Conservation (phyloP, 1,140 invertebrate genomes). For the Pseudomyrmex gracilis region DNA sequence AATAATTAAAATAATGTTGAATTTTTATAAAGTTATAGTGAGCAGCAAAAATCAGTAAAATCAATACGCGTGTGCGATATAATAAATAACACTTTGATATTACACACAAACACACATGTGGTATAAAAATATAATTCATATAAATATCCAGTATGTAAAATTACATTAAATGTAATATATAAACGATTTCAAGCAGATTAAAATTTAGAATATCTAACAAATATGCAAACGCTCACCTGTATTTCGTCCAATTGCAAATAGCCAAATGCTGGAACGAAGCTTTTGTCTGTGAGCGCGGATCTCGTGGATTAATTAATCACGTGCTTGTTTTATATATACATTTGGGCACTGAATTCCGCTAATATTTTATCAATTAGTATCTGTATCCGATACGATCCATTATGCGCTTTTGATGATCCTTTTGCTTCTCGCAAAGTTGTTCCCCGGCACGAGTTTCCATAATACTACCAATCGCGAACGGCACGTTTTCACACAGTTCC, state of each 20-base stretch:
- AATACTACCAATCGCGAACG: constrained; percentile 36
- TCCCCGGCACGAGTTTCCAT: constrained; percentile 2
- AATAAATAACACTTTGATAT: too few species aligned
- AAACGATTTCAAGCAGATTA: not conserved
- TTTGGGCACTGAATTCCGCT: constrained; percentile 46
- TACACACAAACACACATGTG: too few species aligned
- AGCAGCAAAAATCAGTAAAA: too few species aligned
- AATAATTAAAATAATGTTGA: not conserved
- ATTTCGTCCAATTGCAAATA: constrained; percentile 14
- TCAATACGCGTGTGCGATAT: too few species aligned
- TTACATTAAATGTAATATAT: too few species aligned
- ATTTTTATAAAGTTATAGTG: too few species aligned
- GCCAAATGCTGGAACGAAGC: not conserved
- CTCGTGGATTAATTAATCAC: constrained; percentile 68
- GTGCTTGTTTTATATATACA: constrained; percentile 35
- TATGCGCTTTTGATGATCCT: constrained; percentile 48
- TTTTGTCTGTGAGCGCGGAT: not conserved
- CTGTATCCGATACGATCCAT: constrained; percentile 33
- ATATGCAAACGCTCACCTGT: constrained; percentile 31
- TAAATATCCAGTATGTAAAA: not conserved
- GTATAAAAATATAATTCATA: too few species aligned
- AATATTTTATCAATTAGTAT: constrained; percentile 59
- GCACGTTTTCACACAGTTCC: constrained; percentile 31
- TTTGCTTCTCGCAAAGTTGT: constrained; percentile 36
- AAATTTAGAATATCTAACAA: constrained; percentile 19